These are phyloP conservation scores for Meles meles DNA, from an alignment of 2,113 vertebrate species.

Conservation along the genomic window DNA sequence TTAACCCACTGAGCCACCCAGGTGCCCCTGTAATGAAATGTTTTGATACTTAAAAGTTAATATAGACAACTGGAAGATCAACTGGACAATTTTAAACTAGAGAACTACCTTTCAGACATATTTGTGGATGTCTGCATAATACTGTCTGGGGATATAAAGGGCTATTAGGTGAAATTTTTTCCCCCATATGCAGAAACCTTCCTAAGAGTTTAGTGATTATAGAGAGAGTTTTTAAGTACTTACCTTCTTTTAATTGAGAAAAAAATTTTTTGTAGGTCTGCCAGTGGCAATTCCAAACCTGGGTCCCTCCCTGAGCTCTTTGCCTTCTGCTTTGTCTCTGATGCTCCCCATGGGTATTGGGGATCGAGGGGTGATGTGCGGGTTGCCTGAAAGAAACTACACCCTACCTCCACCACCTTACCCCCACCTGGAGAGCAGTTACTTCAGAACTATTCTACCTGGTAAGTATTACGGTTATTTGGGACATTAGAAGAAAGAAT, in stretches of 20 bases:
- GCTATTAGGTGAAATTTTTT: neutral
- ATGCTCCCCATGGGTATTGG: slow-evolving; percentile 99
- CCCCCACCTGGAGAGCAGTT: slow-evolving; percentile 98
- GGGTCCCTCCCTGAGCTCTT: slow-evolving; percentile 93
- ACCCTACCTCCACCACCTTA: slow-evolving; percentile 96
- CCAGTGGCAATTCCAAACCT: slow-evolving; percentile 97
- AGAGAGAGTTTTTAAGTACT: neutral
- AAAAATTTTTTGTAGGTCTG: slow-evolving; percentile 85
- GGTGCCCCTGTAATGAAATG: too few relatives aligned
- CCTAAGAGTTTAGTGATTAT: neutral
- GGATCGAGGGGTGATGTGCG: slow-evolving; percentile 98
- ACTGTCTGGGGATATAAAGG: neutral
- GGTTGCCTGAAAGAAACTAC: slow-evolving; percentile 97
- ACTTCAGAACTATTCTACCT: slow-evolving; percentile 97
- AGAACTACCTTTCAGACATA: neutral
- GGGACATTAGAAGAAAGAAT: neutral
- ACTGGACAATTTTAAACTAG: neutral
- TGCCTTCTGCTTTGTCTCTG: slow-evolving; percentile 96
- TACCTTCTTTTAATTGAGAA: neutral
- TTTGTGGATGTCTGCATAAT: neutral
- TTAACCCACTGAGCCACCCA: too few relatives aligned
- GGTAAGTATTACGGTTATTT: slow-evolving; percentile 80
- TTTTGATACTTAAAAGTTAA: neutral
- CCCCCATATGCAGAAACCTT: neutral
- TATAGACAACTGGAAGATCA: neutral